Evolutionary conservation across 2,888 invertebrate species (phyloP).

Genomic region (Drosophila nr. fundita): DNA sequence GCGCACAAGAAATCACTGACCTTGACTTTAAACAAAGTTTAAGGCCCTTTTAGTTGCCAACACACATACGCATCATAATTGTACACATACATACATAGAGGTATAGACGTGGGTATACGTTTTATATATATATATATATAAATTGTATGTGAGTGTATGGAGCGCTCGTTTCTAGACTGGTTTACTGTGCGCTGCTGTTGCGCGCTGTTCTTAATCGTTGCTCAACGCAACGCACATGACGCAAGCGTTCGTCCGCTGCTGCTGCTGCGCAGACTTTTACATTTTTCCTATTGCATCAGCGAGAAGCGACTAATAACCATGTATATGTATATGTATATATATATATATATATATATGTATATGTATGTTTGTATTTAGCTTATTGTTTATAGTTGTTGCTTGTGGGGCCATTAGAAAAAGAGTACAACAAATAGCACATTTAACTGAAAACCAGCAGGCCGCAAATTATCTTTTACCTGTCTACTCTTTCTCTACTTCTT

Average conservation of each 20-base stretch:
- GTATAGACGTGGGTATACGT: conserved; percentile 31
- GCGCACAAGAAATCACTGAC: conserved; percentile 82
- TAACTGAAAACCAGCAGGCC: conserved; percentile 36
- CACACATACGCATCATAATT: conserved; percentile 50
- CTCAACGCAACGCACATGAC: conserved; percentile 76
- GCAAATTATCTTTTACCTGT: conserved; percentile 43
- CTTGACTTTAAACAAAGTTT: conserved; percentile 83
- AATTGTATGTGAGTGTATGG: conserved; percentile 38
- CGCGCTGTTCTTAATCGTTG: conserved; percentile 55
- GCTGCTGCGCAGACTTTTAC: conserved; percentile 70
- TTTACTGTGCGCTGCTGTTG: conserved; percentile 58
- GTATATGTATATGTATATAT: conserved; percentile 1
- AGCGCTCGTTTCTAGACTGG: conserved; percentile 72
- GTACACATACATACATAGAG: conserved; percentile 29
- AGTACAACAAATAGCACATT: conserved; percentile 42
- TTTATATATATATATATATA: conserved; percentile 13
- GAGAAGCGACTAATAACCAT: conserved; percentile 13
- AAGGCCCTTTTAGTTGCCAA: conserved; percentile 81
- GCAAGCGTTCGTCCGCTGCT: conserved; percentile 63
- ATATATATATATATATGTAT: background rate
- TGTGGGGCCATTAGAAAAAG: conserved; percentile 55
- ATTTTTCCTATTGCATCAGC: conserved; percentile 75
- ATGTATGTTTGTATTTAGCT: conserved; percentile 1
- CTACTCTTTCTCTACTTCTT: conserved; percentile 20
- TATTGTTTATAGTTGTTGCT: conserved; percentile 39